Conservation (phyloP, 1,140 invertebrate species). For the Portunus trituberculatus region DNA sequence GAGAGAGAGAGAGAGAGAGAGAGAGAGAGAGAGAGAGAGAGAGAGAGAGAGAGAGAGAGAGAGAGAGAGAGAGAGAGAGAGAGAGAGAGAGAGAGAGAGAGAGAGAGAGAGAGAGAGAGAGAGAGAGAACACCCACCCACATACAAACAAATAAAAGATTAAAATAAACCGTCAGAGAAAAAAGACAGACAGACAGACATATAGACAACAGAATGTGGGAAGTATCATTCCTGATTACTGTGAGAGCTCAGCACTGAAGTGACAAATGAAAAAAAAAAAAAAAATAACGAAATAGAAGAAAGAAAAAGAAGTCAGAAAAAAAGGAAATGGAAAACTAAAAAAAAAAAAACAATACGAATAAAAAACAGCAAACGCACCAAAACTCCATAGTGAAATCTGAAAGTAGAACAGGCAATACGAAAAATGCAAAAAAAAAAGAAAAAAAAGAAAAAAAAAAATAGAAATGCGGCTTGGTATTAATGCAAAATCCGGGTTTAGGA, state of each 20-base stretch:
- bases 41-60: not conserved
- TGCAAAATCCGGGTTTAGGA: not conserved
- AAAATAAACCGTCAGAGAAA: too few species aligned
- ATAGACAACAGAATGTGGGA: too few species aligned
- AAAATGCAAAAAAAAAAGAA: not conserved
- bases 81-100: too few species aligned
- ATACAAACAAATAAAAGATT: not conserved
- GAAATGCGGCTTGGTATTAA: not conserved
- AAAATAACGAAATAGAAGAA: not conserved
- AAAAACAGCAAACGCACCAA: not conserved
- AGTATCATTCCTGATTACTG: too few species aligned
- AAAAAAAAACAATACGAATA: not conserved
- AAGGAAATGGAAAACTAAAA: not conserved
- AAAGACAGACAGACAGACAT: too few species aligned
- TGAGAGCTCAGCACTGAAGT: too few species aligned
- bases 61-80: too few species aligned
- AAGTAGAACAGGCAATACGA: not conserved
- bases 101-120: too few species aligned
- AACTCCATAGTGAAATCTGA: not conserved
- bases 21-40: not conserved
- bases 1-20: too few species aligned
- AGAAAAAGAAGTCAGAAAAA: not conserved
- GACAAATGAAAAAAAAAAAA: too few species aligned
- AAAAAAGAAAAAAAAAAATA: not conserved
- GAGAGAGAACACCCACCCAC: constrained; percentile 6